A percentile compares a stretch with the other conserved stretches of the same genome.
Evolutionary conservation across 2,797 vertebrate genomes (phyloP).

Genomic region (Loriculus beryllinus): DNA sequence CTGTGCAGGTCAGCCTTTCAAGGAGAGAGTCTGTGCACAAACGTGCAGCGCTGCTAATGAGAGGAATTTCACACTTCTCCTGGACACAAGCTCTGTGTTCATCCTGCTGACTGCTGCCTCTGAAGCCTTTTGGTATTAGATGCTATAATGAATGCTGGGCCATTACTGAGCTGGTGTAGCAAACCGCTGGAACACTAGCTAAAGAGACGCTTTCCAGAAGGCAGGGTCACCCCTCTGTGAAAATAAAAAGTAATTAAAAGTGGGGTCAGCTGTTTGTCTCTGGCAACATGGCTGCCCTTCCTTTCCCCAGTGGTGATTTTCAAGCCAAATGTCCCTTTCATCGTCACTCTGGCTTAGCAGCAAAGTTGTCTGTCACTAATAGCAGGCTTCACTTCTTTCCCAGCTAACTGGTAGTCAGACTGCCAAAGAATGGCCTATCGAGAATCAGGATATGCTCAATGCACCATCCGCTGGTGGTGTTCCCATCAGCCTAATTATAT

Average conservation of each 20-base stretch:
- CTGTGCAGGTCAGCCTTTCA: slow-evolving; percentile 13
- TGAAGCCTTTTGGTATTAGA: background rate
- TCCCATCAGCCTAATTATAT: slow-evolving; percentile 60
- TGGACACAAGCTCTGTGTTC: background rate
- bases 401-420: slow-evolving; percentile 43
- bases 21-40: background rate
- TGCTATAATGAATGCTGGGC: background rate
- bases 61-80: slow-evolving; percentile 31
- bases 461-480: slow-evolving; percentile 22
- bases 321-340: slow-evolving; percentile 16
- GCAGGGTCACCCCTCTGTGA: background rate
- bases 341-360: background rate
- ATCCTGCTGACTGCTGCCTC: background rate
- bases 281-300: background rate
- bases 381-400: slow-evolving; percentile 37
- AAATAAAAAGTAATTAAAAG: background rate
- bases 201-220: background rate
- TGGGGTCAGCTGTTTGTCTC: background rate
- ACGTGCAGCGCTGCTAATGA: background rate
- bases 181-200: background rate
- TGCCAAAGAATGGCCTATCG: slow-evolving; percentile 30
- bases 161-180: background rate
- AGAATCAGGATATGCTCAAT: slow-evolving; percentile 47
- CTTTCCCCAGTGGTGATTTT: background rate
- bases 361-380: background rate